A percentile compares a stretch with the other conserved stretches of the same genome.
Evolutionary conservation across 2,888 invertebrate species (phyloP).

Genomic region (Sipha maydis): DNA sequence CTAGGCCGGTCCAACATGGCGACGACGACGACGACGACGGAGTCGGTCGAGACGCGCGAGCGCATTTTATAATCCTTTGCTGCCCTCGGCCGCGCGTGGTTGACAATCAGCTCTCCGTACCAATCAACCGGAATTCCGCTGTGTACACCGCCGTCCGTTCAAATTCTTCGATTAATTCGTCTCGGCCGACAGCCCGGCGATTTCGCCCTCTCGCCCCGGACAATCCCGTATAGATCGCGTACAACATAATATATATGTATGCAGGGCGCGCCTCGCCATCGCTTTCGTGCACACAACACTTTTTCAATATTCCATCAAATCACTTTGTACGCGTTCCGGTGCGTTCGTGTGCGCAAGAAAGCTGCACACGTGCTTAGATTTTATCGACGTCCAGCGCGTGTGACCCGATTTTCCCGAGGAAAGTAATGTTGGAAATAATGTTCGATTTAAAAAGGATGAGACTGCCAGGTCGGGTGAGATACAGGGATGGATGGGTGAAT

Average conservation of each 20-base stretch:
- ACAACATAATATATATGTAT: too few species aligned
- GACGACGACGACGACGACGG: conserved; percentile 1
- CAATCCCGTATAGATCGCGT: not conserved
- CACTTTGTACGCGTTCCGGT: too few species aligned
- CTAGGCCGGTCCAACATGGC: conserved; percentile 23
- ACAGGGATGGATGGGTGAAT: too few species aligned
- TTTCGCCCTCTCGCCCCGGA: not conserved
- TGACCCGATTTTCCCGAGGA: too few species aligned
- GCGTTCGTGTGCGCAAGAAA: too few species aligned
- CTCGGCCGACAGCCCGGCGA: not conserved
- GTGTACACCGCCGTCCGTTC: conserved; percentile 12
- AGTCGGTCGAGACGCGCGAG: not conserved
- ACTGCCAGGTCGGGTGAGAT: too few species aligned
- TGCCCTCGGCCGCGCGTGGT: not conserved
- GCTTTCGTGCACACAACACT: not conserved
- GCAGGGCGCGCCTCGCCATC: not conserved
- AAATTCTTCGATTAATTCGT: conserved; percentile 51
- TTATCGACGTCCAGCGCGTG: too few species aligned
- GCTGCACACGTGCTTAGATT: too few species aligned
- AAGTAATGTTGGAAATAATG: too few species aligned
- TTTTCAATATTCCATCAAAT: not conserved
- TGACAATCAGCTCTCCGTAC: not conserved
- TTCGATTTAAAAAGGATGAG: too few species aligned
- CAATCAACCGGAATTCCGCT: conserved; percentile 42
- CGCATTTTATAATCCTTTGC: conserved; percentile 20